phyloP scores from a whole-genome alignment of 2,888 invertebrate genomes.

The Lampropteryx suffumata region DNA sequence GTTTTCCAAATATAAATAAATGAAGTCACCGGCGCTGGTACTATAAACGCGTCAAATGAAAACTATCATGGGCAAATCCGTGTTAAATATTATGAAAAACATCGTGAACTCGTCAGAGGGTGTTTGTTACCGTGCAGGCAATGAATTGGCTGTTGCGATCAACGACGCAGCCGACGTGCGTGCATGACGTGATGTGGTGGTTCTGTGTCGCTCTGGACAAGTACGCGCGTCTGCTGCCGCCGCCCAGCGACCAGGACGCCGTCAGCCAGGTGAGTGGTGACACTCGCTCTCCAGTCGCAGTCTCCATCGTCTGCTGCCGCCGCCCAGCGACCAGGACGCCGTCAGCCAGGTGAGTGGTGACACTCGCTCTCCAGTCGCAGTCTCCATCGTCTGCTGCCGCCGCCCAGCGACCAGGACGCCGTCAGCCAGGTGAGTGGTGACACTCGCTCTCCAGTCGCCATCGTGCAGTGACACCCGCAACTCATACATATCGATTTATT shows the following conservation, averaged over 20 bases:
- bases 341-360: slow-evolving; percentile 66
- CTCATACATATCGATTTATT: too few relatives aligned
- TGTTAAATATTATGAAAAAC: too few relatives aligned
- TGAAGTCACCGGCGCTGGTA: too few relatives aligned
- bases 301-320: slow-evolving; percentile 58
- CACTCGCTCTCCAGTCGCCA: too few relatives aligned
- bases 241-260: slow-evolving; percentile 52
- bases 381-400: slow-evolving; percentile 58
- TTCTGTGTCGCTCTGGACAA: slow-evolving; percentile 92
- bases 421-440: slow-evolving; percentile 66
- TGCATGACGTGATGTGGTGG: slow-evolving; percentile 99
- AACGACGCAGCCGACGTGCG: slow-evolving; percentile 94
- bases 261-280: slow-evolving; percentile 66
- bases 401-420: slow-evolving; percentile 52
- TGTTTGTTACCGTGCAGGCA: too few relatives aligned
- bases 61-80: too few relatives aligned
- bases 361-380: too few relatives aligned
- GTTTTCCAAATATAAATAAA: too few relatives aligned
- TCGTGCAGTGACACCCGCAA: too few relatives aligned
- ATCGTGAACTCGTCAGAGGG: too few relatives aligned
- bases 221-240: slow-evolving; percentile 60
- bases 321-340: slow-evolving; percentile 52
- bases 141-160: slow-evolving; percentile 97
- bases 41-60: too few relatives aligned
- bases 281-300: too few relatives aligned